Conservation (phyloP, 1,140 invertebrate species). For the Danaus plexippus region DNA sequence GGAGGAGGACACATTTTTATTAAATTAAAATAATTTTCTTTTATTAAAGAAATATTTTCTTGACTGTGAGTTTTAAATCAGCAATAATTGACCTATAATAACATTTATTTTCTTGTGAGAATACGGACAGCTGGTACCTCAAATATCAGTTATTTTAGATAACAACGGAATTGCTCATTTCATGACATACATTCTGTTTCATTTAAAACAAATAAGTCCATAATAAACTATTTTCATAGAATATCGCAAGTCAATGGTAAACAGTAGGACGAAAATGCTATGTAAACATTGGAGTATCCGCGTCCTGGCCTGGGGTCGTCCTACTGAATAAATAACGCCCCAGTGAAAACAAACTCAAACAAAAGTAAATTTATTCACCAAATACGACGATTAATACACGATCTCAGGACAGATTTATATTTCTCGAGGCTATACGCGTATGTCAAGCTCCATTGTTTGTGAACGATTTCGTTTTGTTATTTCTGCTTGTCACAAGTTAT, state of each 20-base stretch:
- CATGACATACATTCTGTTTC: conserved; percentile 11
- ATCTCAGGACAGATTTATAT: conserved; percentile 62
- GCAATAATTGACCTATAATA: neutral
- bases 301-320: conserved; percentile 52
- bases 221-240: conserved; percentile 57
- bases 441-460: conserved; percentile 15
- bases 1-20: no score
- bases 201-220: conserved; percentile 32
- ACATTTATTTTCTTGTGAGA: no score
- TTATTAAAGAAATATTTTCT: neutral
- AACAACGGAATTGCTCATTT: conserved; percentile 15
- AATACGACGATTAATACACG: conserved; percentile 68
- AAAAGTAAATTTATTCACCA: conserved; percentile 71
- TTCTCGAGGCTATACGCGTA: conserved; percentile 19
- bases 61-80: neutral
- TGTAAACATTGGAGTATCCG: conserved; percentile 62
- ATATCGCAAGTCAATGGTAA: conserved; percentile 47
- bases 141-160: no score
- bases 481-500: conserved; percentile 1
- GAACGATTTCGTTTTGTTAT: conserved; percentile 16
- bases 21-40: no score
- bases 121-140: no score
- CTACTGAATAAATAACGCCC: conserved; percentile 64
- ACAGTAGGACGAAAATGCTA: conserved; percentile 60
- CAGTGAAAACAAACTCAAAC: conserved; percentile 66